Base-by-base conservation (phyloP, 2,797 vertebrate genomes). In the Rhynchotus rufescens region DNA sequence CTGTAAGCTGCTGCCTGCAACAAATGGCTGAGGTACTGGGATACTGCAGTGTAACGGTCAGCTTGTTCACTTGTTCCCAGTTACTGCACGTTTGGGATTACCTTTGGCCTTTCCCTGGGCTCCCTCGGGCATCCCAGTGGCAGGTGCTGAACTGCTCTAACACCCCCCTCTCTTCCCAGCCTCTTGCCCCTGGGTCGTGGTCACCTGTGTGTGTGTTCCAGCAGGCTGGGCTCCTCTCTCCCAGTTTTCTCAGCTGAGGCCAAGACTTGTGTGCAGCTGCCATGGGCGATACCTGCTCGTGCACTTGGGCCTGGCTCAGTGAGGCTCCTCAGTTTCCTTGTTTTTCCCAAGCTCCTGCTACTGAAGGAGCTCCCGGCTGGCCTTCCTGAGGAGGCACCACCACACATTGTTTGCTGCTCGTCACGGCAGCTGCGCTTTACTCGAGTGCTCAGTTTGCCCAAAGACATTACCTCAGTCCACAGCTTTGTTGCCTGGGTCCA, bases 371-470 rank as follows among this genome's bases (percentile, higher is more conserved):
- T 10, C 36, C 77, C 54, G 6, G 30, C 32, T 64, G 45, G 16
- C 51, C 61, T 72, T 84, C 68, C 71, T 80, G 54, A 12, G 16
- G 69, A 67, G 32, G 15, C 66, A 2, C 45, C 51, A 6, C 86
- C 36, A 36, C 4, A 75, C 7, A 10, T 88, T 42, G 75, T 68
- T 54, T 90, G 81, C 75, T 28, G 28, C 30, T 12, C 3, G 60
- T 79, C 89, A 88, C 21, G 23, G 80, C 87, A 77, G 93, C 85
- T 88, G 89, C 77, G 57, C 56, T 75, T 83, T 26, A 42, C 44
- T 64, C 4, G 2, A 38, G 51, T 36, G 30, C 80, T 74, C 8
- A 9, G 22, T 84, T 73, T 79, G 77, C 40, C 67, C 78, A 51
- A 54, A 82, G 42, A 30, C 54, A 23, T 72, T 80, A 32, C 88